Base-by-base conservation (phyloP, 2,888 invertebrate genomes). In the Merodon equestris region DNA sequence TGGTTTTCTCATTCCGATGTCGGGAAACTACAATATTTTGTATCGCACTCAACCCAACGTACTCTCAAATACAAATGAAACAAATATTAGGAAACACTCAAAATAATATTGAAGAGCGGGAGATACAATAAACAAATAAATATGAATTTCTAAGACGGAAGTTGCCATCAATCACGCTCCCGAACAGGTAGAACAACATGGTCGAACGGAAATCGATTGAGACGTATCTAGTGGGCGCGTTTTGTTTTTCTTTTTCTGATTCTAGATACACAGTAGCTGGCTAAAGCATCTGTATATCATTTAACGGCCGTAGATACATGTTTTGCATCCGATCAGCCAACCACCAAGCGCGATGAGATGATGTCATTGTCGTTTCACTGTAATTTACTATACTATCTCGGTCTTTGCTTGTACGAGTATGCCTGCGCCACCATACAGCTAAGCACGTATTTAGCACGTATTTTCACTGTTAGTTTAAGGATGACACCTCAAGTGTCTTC, bases 401-500 rank as follows among this genome's bases (percentile, higher is more conserved):
- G 27, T 27, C 27, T 27, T 27, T 7, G 7, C 27, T 27, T 27
- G 27, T 27, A 27, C n/a, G n/a, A n/a, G n/a, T n/a, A n/a, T n/a
- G n/a, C n/a, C n/a, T n/a, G 27, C 7, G 27, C 27, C 7, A n/a
- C n/a, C n/a, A n/a, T 27, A 27, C 27, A 27, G 7, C 2, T 27
- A 27, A 27, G 27, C 27, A 27, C 7, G 27, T 27, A 4, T 7
- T 4, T 27, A 27, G n/a, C 7, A 27, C 27, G 27, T 73, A 60
- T 60, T 1, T 66, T 54, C n/a, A 45, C 40, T 48, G 42, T 57
- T 57, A 14, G 48, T 27, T 50, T 71, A 50, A 68, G 60, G 70
- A 79, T 79, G 79, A 79, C 79, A 79, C 79, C 79, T 79, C 79
- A 79, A 79, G 79, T 79, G 61, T 70, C 63, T 74, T 60, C 42